Evolutionary conservation across 1,140 invertebrate species (phyloP).

Genomic region (Caerostris extrusa): DNA sequence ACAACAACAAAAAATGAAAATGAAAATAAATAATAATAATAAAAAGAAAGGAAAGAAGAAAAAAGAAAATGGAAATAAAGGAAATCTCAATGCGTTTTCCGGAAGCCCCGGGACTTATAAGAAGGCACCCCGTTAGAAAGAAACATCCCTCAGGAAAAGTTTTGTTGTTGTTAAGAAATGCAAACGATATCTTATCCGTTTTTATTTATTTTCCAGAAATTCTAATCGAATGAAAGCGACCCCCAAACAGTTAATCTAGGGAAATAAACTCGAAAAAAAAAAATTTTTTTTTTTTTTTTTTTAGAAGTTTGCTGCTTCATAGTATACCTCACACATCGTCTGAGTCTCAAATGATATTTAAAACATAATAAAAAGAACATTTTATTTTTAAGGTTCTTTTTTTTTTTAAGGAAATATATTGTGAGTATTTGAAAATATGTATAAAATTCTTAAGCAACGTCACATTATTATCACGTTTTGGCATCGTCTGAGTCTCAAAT

Average conservation of each 20-base stretch:
- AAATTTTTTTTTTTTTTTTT: not conserved
- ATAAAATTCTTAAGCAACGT: no score
- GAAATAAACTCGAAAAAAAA: slow-evolving; percentile 10
- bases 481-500: not conserved
- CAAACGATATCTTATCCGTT: slow-evolving; percentile 32
- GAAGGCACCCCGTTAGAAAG: not conserved
- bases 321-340: not conserved
- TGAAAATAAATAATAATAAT: not conserved
- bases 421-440: no score
- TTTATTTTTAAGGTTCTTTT: not conserved
- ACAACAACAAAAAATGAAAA: not conserved
- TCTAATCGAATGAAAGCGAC: slow-evolving; percentile 16
- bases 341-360: not conserved
- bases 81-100: slow-evolving; percentile 4
- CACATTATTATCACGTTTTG: no score
- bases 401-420: no score
- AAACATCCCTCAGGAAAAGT: not conserved
- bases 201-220: slow-evolving; percentile 9
- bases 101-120: not conserved
- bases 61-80: not conserved
- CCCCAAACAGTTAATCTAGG: slow-evolving; percentile 3
- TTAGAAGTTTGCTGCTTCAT: not conserved
- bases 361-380: not conserved
- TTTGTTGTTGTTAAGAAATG: slow-evolving; percentile 36
- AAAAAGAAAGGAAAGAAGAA: not conserved